Conservation (phyloP, 2,113 vertebrate species). For the Picathartes gymnocephalus region DNA sequence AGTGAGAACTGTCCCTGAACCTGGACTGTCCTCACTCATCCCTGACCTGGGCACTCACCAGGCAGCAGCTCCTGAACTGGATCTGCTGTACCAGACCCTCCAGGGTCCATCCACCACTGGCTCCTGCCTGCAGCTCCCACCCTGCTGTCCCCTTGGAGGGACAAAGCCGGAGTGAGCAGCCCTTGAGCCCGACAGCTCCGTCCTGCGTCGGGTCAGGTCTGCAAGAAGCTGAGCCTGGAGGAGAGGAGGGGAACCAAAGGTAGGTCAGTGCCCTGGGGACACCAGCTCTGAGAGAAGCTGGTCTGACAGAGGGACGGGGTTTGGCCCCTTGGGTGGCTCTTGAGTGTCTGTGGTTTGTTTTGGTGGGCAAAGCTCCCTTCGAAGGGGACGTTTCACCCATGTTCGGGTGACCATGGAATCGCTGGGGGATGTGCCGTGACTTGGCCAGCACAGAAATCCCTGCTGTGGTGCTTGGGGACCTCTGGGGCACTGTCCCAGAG, state of each 20-base stretch:
- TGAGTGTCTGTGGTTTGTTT: neutral
- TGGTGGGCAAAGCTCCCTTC: neutral
- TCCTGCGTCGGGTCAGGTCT: neutral
- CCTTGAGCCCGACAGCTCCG: accelerated
- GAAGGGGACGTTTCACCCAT: accelerated
- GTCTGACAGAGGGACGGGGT: neutral
- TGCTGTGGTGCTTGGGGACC: neutral
- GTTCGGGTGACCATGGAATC: accelerated
- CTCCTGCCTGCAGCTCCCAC: neutral
- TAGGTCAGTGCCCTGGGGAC: neutral
- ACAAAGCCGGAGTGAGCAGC: accelerated
- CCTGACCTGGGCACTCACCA: neutral
- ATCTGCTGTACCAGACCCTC: neutral
- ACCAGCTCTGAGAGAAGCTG: neutral
- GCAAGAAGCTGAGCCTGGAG: neutral
- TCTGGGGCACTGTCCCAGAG: neutral
- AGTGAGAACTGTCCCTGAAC: neutral
- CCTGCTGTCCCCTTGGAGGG: accelerated
- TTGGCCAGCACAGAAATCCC: neutral
- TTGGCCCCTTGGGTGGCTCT: neutral
- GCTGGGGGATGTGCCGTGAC: accelerated
- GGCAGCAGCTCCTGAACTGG: neutral
- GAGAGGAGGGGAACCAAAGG: neutral
- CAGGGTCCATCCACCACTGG: accelerated
- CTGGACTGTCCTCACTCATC: accelerated